Conservation (phyloP, 2,113 vertebrate genomes). For the Pontoporia blainvillei region DNA sequence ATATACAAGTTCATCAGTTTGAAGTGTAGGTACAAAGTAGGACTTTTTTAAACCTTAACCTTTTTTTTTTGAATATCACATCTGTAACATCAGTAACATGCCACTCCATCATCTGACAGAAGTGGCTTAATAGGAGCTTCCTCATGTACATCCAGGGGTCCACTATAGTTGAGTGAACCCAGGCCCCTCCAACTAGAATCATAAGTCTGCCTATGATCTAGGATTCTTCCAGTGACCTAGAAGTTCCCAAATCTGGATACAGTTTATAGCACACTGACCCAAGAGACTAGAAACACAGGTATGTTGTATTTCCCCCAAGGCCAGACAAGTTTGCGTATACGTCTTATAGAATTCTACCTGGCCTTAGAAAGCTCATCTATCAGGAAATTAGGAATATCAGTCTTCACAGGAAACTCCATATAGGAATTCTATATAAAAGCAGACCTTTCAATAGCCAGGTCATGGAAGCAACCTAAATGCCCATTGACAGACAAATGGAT, state of each 20-base stretch:
- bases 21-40: background rate
- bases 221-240: background rate
- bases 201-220: background rate
- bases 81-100: background rate
- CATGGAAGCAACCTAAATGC: too few relatives aligned
- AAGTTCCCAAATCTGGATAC: background rate
- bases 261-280: background rate
- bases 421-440: background rate
- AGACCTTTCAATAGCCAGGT: too few relatives aligned
- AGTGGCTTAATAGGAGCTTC: rapidly evolving
- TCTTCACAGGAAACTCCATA: background rate
- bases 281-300: background rate
- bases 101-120: background rate
- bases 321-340: background rate
- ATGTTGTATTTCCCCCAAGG: background rate
- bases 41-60: background rate
- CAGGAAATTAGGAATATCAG: background rate
- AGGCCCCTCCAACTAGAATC: background rate
- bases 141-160: background rate
- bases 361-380: background rate
- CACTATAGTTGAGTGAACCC: background rate
- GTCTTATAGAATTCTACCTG: background rate
- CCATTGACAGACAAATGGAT: too few relatives aligned
- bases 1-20: background rate
- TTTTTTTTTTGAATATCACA: background rate